These are phyloP conservation scores for Buphagus erythrorhynchus DNA, from an alignment of 2,797 vertebrate species.

Conservation along the genomic window DNA sequence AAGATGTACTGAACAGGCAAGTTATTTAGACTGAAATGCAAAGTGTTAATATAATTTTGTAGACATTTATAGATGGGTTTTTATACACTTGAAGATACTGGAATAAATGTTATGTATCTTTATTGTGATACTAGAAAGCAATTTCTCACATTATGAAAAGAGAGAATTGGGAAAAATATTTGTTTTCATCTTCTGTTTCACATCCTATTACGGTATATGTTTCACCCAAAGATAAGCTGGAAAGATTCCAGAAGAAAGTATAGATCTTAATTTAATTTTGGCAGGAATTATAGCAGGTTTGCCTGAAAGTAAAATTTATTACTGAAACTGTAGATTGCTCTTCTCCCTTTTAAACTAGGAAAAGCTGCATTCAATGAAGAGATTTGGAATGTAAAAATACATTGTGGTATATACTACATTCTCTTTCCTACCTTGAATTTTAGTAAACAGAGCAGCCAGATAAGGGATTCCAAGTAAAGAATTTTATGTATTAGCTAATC, in stretches of 20 bases:
- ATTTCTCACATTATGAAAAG: background rate
- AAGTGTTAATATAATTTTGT: background rate
- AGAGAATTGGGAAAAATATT: background rate
- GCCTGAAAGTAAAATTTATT: background rate
- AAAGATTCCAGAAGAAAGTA: slow-evolving; percentile 26
- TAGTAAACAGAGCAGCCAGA: background rate
- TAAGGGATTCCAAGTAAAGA: background rate
- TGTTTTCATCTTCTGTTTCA: slow-evolving; percentile 17
- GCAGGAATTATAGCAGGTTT: background rate
- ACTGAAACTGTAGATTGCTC: background rate
- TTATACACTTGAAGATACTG: background rate
- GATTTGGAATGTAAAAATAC: background rate
- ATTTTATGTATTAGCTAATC: background rate
- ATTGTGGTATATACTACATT: background rate
- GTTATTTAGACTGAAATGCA: background rate
- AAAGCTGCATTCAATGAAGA: background rate
- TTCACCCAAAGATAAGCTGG: slow-evolving; percentile 34
- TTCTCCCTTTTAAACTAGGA: slow-evolving; percentile 1
- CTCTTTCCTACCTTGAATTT: background rate
- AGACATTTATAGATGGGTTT: background rate
- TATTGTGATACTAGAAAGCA: background rate
- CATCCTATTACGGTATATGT: background rate
- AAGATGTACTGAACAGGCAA: background rate
- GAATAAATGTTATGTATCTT: background rate
- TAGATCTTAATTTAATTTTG: slow-evolving; percentile 42